These are phyloP conservation scores for Acleris literana DNA, from an alignment of 2,888 invertebrate genomes.

Conservation along the genomic window DNA sequence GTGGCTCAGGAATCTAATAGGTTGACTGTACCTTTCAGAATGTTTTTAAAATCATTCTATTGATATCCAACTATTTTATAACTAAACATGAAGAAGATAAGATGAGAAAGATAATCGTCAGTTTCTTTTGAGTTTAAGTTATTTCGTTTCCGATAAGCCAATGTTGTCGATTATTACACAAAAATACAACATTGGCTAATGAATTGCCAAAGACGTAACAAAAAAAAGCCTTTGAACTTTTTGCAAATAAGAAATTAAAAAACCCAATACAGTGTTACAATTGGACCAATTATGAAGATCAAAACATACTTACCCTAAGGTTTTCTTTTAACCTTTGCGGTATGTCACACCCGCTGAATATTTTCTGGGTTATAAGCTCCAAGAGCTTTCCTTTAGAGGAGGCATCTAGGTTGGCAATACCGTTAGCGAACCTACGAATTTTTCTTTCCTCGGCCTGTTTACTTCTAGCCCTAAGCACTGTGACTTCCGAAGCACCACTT, in stretches of 20 bases:
- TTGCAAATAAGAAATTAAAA: neutral
- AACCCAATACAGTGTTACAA: neutral
- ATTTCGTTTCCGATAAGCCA: too few species aligned
- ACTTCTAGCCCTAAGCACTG: constrained; percentile 52
- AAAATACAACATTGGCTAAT: too few species aligned
- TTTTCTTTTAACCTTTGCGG: constrained; percentile 44
- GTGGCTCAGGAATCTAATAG: too few species aligned
- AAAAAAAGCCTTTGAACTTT: too few species aligned
- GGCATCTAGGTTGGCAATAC: constrained; percentile 59
- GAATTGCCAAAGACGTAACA: too few species aligned
- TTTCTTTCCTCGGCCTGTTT: constrained; percentile 42
- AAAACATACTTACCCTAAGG: constrained; percentile 48
- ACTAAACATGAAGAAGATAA: too few species aligned
- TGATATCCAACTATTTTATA: too few species aligned
- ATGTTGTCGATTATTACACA: too few species aligned
- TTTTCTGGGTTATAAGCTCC: constrained; percentile 62
- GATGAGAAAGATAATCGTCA: too few species aligned
- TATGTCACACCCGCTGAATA: constrained; percentile 63
- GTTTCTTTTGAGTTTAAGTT: too few species aligned
- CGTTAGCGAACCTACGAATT: constrained; percentile 57
- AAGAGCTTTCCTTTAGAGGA: constrained; percentile 62
- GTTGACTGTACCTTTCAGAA: too few species aligned
- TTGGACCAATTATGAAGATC: neutral
- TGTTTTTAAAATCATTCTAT: too few species aligned
- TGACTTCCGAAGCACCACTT: constrained; percentile 71